These are phyloP conservation scores for Heliconius ethilla DNA, from an alignment of 2,888 invertebrate species.

Conservation along the genomic window DNA sequence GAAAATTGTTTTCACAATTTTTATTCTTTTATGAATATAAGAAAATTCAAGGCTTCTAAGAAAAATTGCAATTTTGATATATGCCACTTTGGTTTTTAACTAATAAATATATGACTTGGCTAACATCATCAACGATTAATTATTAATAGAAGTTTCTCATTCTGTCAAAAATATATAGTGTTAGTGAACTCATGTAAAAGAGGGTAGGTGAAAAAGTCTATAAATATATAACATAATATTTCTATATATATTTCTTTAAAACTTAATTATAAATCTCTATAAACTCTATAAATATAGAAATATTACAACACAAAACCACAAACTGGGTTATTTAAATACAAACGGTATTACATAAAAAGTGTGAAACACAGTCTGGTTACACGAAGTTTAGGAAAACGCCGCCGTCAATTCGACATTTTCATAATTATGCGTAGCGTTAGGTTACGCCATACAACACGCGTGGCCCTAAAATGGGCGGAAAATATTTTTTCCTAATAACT, in stretches of 20 bases:
- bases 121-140: neutral
- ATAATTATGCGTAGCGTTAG: no score
- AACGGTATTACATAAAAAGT: constrained; percentile 16
- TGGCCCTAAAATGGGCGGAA: neutral
- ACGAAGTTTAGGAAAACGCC: constrained; percentile 6
- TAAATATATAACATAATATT: constrained; percentile 8
- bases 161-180: no score
- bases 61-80: neutral
- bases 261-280: constrained; percentile 11
- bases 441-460: neutral
- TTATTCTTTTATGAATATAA: no score
- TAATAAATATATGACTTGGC: neutral
- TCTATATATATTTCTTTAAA: neutral
- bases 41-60: no score
- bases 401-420: neutral
- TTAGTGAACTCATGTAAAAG: no score
- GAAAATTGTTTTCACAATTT: no score
- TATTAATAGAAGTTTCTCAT: no score
- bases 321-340: neutral
- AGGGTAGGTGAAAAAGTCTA: no score
- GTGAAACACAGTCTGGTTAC: constrained; percentile 25
- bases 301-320: constrained; percentile 1
- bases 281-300: neutral
- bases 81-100: constrained; percentile 9
- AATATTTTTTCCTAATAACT: no score